Percentiles rank a stretch among this genome's conserved stretches.
phyloP scores from a whole-genome alignment of 2,113 vertebrate genomes.

The Panthera leo region DNA sequence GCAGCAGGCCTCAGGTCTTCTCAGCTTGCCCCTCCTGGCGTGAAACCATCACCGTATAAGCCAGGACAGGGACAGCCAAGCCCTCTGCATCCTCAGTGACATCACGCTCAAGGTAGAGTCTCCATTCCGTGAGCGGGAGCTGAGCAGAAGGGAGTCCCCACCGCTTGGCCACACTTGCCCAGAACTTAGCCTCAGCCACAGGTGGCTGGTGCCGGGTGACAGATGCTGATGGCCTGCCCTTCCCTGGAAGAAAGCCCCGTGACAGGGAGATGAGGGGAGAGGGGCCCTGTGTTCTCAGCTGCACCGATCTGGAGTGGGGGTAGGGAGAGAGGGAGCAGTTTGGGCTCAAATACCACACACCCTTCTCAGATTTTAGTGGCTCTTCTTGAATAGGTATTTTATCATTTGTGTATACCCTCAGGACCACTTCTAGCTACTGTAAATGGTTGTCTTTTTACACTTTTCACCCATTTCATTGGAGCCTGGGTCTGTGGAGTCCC shows the following conservation, averaged over 20 bases:
- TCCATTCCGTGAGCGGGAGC: neutral
- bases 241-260: neutral
- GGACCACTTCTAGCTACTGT: neutral
- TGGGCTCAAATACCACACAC: neutral
- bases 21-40: neutral
- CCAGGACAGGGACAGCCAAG: neutral
- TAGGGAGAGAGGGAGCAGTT: neutral
- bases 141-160: neutral
- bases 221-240: neutral
- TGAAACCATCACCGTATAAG: neutral
- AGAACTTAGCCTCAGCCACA: neutral
- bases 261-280: neutral
- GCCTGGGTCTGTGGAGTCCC: neutral
- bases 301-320: neutral
- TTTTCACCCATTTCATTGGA: neutral
- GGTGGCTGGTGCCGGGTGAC: neutral
- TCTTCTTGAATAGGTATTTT: neutral
- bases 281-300: neutral
- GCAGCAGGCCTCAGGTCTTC: neutral
- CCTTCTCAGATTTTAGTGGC: neutral
- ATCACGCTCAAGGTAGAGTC: rapidly evolving
- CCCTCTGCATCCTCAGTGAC: neutral
- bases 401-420: neutral
- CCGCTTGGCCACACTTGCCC: neutral
- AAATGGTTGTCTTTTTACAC: neutral